Evolutionary conservation across 2,113 vertebrate genomes (phyloP), one percentile per base, ranked within the genome.

Genomic region (Prunella himalayana): DNA sequence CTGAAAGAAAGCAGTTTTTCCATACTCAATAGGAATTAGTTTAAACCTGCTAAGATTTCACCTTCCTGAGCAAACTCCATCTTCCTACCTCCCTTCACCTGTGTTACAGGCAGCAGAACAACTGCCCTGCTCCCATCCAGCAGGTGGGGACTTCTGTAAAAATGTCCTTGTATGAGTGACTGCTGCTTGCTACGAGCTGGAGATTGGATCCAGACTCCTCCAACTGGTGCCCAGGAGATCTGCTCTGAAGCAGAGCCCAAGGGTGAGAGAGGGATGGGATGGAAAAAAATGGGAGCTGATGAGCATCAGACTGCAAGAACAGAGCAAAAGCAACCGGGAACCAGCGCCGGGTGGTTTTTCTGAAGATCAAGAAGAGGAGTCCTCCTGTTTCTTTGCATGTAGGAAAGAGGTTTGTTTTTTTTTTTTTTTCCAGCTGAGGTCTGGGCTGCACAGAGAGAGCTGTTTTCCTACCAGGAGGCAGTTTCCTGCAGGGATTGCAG

Each of bases 31-130:
- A 90, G 61, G 61, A 96, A 95, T 96, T 92, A 82, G 86, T 72
- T 78, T 81, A 96, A 94, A 90, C n/a, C 76, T 92, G 91, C 82
- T 94, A 95, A 64, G 88, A 83, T 78, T 93, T 90, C 82, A 68
- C 15, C 15, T 90, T 56, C 35, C 63, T 21, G 66, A 90, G 90
- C 91, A 47, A 33, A 87, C 79, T 85, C 70, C 78, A 63, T 54
- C 87, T 33, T 77, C 79, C 39, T 9, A 12, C 77, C 65, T 61
- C 80, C 53, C 56, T 42, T 68, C 84, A 70, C 65, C 84, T 13
- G 30, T 2, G 2, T 41, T 14, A 70, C 24, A 20, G 42, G 15
- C 79, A 25, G 75, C 71, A 72, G 21, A 71, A 25, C 59, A 49
- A 78, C 49, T 6, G 54, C 30, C 19, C 79, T 42, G n/a, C 44